These are phyloP conservation scores for Corticium candelabrum DNA, from an alignment of 37 sponge, comb jelly and placozoan genomes.

Conservation along the genomic window DNA sequence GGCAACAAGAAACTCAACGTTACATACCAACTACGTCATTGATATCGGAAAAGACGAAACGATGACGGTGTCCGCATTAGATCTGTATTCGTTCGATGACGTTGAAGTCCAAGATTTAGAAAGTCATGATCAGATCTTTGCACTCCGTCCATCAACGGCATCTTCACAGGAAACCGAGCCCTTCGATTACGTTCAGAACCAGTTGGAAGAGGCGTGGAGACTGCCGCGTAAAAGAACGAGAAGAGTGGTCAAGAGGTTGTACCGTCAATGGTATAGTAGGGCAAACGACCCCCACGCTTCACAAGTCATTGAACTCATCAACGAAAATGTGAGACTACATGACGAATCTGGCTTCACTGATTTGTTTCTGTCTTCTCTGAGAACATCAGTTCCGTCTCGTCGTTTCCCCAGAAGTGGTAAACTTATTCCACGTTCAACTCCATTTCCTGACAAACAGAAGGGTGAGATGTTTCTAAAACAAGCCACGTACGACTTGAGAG, in stretches of 20 bases:
- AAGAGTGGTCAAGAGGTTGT: neutral
- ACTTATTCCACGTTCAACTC: neutral
- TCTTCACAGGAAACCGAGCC: neutral
- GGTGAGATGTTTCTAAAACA: neutral
- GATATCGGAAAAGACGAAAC: too few relatives aligned
- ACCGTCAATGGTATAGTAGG: neutral
- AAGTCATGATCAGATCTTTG: neutral
- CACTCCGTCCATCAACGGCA: neutral
- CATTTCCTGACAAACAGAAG: neutral
- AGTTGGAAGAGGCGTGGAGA: neutral
- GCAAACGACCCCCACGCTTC: neutral
- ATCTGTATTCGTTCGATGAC: neutral
- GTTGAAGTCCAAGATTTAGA: neutral
- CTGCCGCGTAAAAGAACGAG: neutral
- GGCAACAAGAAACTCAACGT: too few relatives aligned
- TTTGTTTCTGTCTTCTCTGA: neutral
- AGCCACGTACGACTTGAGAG: neutral
- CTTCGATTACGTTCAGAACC: too few relatives aligned
- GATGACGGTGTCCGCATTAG: neutral
- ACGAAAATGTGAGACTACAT: neutral
- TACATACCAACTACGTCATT: too few relatives aligned
- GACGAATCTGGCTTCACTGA: neutral
- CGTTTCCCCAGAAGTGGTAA: neutral
- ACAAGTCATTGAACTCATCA: too few relatives aligned
- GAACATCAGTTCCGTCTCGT: too few relatives aligned